Evolutionary conservation across 2,888 invertebrate genomes (phyloP), one percentile per base, ranked within the genome.

Genomic region (Schizotus pectinicornis): DNA sequence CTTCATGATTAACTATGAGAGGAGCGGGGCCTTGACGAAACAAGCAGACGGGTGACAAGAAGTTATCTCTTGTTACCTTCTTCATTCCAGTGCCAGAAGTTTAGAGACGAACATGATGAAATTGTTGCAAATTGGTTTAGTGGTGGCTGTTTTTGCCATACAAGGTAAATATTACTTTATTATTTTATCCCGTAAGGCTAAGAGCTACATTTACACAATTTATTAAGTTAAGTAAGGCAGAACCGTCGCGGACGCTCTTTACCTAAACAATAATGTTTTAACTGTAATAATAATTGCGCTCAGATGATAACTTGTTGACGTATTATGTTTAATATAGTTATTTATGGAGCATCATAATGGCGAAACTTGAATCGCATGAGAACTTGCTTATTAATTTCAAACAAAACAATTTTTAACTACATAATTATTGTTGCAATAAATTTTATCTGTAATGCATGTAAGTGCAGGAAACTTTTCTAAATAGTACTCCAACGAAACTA

Each of bases 31-130:
- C 50, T 54, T 38, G 52, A 58, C 32, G 39, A 37, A 12, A 56
- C 55, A 54, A 50, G 52, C 35, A 55, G 57, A 46, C 50, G 52
- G 53, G 55, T 58, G 61, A 62, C 51, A 56, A 41, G 45, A 62
- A 63, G 62, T 58, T 33, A 37, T 42, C 14, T 14, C n/a, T 32
- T 3, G 13, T 31, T 33, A 22, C 57, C 64, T 56, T 67, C 67
- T 70, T 70, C 67, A 64, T 67, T 67, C 60, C 56, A 43, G 60
- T 64, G 61, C 56, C 55, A 60, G 56, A 62, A 50, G 55, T 62
- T 46, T 32, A 30, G 30, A 47, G 55, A 32, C 56, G 39, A 32
- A 36, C 57, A 56, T 30, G 54, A 69, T 69, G 67, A 61, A 56
- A 46, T 63, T 58, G 41, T 47, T 66, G 47, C 61, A 55, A 51